Evolutionary conservation across 2,113 vertebrate species (phyloP), one percentile per base, ranked within the genome.

Genomic region (Muntiacus muntjak): DNA sequence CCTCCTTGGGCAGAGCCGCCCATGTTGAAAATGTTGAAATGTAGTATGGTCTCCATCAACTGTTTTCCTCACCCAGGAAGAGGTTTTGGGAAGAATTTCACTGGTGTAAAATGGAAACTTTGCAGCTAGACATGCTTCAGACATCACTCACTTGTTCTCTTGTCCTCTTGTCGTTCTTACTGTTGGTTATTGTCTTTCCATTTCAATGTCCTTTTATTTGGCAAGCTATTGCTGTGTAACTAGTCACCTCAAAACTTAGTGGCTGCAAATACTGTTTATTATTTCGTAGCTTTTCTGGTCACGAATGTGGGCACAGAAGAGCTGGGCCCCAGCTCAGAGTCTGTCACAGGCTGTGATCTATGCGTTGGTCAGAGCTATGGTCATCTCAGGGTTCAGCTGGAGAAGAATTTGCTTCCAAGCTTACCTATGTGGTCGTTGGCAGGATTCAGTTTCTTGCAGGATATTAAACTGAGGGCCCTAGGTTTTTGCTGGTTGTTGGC

Each of bases 1-100:
- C 47, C 6, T 81, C 9, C 1, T 4, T 6, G 6, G 40, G 40
- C 19, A 33, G 57, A 55, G 11, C 7, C 5, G 1, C 7, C 3
- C 1, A 6, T 13, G 47, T 13, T 7, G 21, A 79, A 87, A 47
- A 76, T 14, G 7, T 40, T 47, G n/a, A 26, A 40, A 50, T 26
- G 17, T 28, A 19, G 25, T 36, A 4, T 57, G 47, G 17, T 30
- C 40, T 57, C 83, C 17, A 4, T 45, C 25, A 79, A 9, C 50
- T 47, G 43, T 40, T 25, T 57, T 47, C 30, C 40, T 91, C 28
- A 85, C 50, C 47, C 71, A 30, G 25, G 33, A 81, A 71, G 19
- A 87, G 19, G 36, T 33, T 81, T 25, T 47, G 40, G 36, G 10
- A 55, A 79, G 40, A 28, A 52, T 50, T 13, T 33, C 71, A 54